Evolutionary conservation across 2,888 invertebrate species (phyloP), one percentile per base, ranked within the genome.

Genomic region (Macrosoma leucophasiata): DNA sequence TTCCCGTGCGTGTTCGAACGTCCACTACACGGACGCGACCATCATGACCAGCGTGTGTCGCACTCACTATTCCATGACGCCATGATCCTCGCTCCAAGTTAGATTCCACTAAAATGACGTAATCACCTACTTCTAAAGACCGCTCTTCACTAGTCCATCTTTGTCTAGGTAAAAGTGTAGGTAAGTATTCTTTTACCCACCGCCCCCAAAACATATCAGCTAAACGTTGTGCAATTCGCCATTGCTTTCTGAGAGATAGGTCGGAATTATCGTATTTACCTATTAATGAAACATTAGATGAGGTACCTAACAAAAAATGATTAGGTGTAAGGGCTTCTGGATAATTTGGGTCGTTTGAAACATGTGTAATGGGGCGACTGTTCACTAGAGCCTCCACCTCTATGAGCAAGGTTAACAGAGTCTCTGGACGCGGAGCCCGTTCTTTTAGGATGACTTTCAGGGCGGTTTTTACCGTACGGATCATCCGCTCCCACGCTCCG

Each of bases 161-260:
- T 3, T 35, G 28, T 3, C 48, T 29, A 1, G 36, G 34, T 1
- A 35, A 13, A 2, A 53, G 23, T 0, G 41, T 45, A 1, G 52
- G 50, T 1, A 51, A 29, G 27, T 52, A 51, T 23, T 52, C 51
- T 6, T 33, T 23, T 0, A 47, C 4, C 52, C 54, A 55, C 1
- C 47, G 11, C 4, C 10, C 17, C 49, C 48, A 50, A 15, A 46
- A 38, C 8, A 19, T 29, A 9, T 38, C 37, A 3, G 39, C 39
- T 3, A 40, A 33, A 13, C 29, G 32, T 13, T 29, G 29, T n/a
- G 13, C 23, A 18, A 31, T 28, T n/a, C 39, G 5, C 36, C 36
- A 36, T 3, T 17, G 12, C 1, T 27, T 15, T 10, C 27, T 12
- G n/a, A n/a, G n/a, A n/a, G n/a, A n/a, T n/a, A n/a, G n/a, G 20